Evolutionary conservation across 2,888 invertebrate species (phyloP), one percentile per base, ranked within the genome.

Genomic region (Liodrosophila aerea): DNA sequence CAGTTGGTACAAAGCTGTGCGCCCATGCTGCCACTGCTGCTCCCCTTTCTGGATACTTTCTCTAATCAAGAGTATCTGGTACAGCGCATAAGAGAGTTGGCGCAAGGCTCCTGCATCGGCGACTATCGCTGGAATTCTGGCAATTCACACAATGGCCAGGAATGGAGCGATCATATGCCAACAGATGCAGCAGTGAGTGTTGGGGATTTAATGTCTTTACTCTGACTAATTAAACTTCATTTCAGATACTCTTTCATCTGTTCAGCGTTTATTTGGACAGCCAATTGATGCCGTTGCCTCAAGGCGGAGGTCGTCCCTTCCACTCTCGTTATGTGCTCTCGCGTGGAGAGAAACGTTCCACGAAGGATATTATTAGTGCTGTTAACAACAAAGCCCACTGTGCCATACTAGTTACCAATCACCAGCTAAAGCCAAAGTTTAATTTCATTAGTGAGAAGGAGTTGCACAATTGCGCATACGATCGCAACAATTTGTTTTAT

Each of bases 51-150:
- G 60, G 96, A 96, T 86, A 91, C 96, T 46, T 94, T 94, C 43
- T 91, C 94, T 12, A 96, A 97, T 91, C 97, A 97, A 89, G 95
- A 95, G 86, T 98, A 97, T 91, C 91, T 96, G 11, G 94, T 95
- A 43, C 93, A 93, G 64, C 92, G 98, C 73, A 94, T 97, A 30
- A 92, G 92, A 85, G 95, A 95, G 81, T 91, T 98, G 64, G 93
- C 95, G 0, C 93, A 92, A 86, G 97, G 96, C 63, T 96, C 97
- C 7, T 96, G 96, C 86, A 94, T 98, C 91, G 95, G 96, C 84
- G 95, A 94, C 78, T 98, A 95, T 90, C 93, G 94, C 68, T 98
- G 98, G 97, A 94, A 95, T 90, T 93, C 94, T 56, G 97, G 97
- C 40, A 94, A 95, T 36, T 91, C 91, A 22, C 92, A 93, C 81